These are phyloP conservation scores for Coccyzus lansbergi DNA, from an alignment of 2,797 vertebrate species.

Conservation along the genomic window DNA sequence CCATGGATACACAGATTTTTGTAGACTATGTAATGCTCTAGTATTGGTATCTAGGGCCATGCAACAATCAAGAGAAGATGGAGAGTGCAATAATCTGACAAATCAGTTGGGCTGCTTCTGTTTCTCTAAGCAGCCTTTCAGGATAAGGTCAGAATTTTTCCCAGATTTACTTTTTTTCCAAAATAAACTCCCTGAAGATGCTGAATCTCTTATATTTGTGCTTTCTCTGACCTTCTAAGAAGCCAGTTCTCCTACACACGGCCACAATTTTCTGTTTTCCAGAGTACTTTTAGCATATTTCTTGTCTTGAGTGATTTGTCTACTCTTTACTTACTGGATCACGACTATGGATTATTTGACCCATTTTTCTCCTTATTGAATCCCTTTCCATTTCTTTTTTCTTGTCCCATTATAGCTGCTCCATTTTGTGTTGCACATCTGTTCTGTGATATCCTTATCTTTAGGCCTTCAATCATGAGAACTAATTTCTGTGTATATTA, in stretches of 20 bases:
- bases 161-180: not conserved
- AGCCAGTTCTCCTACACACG: not conserved
- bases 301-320: conserved; percentile 12
- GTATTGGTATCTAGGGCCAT: not conserved
- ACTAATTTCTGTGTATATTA: not conserved
- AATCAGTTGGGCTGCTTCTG: not conserved
- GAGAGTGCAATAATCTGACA: not conserved
- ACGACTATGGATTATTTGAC: not conserved
- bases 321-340: conserved; percentile 47
- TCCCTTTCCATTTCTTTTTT: conserved; percentile 29
- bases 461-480: not conserved
- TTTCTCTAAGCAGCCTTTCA: not conserved
- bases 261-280: conserved; percentile 14
- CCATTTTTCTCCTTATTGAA: conserved; percentile 31
- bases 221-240: not conserved
- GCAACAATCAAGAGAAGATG: not conserved
- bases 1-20: not conserved
- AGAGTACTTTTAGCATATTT: conserved; percentile 30
- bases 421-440: not conserved
- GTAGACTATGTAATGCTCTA: not conserved
- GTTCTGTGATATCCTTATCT: not conserved
- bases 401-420: conserved; percentile 8
- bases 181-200: not conserved
- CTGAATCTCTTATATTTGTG: not conserved
- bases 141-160: not conserved